Base-by-base conservation (phyloP, 1,140 invertebrate genomes). In the Xylocopa sonorina region DNA sequence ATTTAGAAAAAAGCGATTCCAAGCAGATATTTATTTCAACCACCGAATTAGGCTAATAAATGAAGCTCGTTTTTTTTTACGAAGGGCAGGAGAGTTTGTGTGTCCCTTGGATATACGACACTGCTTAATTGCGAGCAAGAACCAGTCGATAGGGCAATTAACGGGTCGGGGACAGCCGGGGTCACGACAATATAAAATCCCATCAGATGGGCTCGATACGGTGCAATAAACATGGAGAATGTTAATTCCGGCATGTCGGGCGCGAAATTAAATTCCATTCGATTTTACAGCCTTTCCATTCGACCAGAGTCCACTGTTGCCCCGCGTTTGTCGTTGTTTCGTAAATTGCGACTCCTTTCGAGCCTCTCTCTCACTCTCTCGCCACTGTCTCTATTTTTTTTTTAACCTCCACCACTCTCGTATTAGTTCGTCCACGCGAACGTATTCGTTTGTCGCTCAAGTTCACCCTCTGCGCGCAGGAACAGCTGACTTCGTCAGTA, bases 201-300 rank as follows among this genome's bases (percentile, higher is more conserved):
- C 60, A 76, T 80, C 58, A 55, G 64, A 12, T 43, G 6, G 58
- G 34, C 58, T 83, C 72, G 83, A 79, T 84, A 83, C 76, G 51
- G 43, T 66, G 69, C 80, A 78, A 84, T 87, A 89, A 89, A 88
- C 84, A 87, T 41, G 79, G 75, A 72, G 72, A 84, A 89, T 89
- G 86, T 88, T 88, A 88, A 88, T 88, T 84, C 75, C 64, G 46
- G 32, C 76, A 57, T 75, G 51, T 51, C 58, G 76, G 53, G 38
- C 57, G 58, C 66, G 74, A 88, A 88, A 88, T 89, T 87, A 83
- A 88, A 89, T 88, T 89, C 73, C 78, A 67, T 74, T 83, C 55
- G 73, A 84, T 88, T 87, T 87, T 84, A 83, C 76, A 82, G 80
- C 55, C 63, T 55, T 16, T 58, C 21, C 48, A 38, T 69, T 46